A percentile compares a stretch with the other conserved stretches of the same genome.
phyloP scores from a whole-genome alignment of 2,797 vertebrate species.

The Tapera naevia region DNA sequence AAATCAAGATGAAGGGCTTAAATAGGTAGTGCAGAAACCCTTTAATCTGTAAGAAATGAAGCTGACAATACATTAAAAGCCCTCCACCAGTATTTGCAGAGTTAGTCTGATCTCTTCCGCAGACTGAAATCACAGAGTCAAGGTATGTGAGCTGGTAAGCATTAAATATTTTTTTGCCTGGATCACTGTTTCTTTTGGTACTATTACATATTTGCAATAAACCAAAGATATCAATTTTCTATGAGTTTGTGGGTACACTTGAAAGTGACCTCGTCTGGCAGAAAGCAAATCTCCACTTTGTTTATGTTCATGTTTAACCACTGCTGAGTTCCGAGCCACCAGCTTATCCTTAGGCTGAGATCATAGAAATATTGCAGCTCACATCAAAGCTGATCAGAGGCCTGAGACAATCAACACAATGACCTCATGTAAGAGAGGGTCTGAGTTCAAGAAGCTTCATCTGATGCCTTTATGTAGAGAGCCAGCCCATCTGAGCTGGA shows the following conservation, averaged over 20 bases:
- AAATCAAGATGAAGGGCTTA: not conserved
- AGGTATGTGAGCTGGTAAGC: not conserved
- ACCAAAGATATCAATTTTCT: constrained; percentile 9
- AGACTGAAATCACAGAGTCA: not conserved
- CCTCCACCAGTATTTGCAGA: not conserved
- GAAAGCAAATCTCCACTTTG: constrained; percentile 20
- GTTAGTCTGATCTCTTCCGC: not conserved
- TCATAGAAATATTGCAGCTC: constrained; percentile 75
- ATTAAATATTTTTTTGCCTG: constrained; percentile 46
- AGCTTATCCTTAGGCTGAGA: constrained; percentile 70
- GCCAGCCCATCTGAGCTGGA: not conserved
- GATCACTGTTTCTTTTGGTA: constrained; percentile 21
- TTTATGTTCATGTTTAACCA: constrained; percentile 61
- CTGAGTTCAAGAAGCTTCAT: not conserved
- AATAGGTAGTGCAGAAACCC: not conserved
- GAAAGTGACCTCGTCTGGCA: constrained; percentile 57
- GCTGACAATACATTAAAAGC: not conserved
- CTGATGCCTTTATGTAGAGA: not conserved
- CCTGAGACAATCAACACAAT: constrained; percentile 72
- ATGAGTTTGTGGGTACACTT: constrained; percentile 30
- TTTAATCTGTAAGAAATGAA: not conserved
- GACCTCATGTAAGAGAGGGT: constrained; percentile 63
- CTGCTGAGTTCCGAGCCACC: constrained; percentile 70
- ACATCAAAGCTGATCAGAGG: constrained; percentile 77
- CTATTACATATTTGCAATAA: not conserved